These are phyloP conservation scores for Platorchestia sp. DNA, from an alignment of 1,140 invertebrate genomes.

Conservation along the genomic window DNA sequence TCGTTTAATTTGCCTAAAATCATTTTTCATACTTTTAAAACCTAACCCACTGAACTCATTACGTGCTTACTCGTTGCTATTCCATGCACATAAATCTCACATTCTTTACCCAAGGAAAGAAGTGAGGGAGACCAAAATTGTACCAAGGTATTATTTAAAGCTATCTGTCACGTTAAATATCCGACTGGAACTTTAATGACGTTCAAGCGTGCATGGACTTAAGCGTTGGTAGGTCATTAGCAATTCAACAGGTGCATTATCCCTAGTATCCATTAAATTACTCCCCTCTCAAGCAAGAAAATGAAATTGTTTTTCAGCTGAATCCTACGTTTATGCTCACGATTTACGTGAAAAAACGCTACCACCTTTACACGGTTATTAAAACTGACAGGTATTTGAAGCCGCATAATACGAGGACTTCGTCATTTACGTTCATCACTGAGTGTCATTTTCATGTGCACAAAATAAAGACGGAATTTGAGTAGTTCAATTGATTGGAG, in stretches of 20 bases:
- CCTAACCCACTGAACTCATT: too few species aligned
- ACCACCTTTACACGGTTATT: not conserved
- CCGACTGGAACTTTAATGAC: not conserved
- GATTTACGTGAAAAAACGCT: not conserved
- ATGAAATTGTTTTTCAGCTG: not conserved
- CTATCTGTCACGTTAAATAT: not conserved
- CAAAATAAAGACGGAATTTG: not conserved
- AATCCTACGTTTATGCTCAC: not conserved
- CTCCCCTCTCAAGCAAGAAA: not conserved
- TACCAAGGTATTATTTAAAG: not conserved
- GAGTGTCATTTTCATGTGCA: not conserved
- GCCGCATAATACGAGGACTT: not conserved
- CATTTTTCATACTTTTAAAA: too few species aligned
- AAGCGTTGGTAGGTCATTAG: not conserved
- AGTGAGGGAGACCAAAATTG: not conserved
- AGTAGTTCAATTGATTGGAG: not conserved
- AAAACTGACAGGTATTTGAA: not conserved
- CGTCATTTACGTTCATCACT: too few species aligned
- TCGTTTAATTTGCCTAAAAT: too few species aligned
- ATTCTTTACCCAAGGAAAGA: not conserved
- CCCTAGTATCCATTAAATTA: not conserved
- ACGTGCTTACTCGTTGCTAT: too few species aligned
- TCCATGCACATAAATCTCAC: not conserved
- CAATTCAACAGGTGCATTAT: not conserved
- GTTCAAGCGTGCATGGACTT: not conserved